Evolutionary conservation across 2,888 invertebrate genomes (phyloP).

Genomic region (Lissonota sp.): DNA sequence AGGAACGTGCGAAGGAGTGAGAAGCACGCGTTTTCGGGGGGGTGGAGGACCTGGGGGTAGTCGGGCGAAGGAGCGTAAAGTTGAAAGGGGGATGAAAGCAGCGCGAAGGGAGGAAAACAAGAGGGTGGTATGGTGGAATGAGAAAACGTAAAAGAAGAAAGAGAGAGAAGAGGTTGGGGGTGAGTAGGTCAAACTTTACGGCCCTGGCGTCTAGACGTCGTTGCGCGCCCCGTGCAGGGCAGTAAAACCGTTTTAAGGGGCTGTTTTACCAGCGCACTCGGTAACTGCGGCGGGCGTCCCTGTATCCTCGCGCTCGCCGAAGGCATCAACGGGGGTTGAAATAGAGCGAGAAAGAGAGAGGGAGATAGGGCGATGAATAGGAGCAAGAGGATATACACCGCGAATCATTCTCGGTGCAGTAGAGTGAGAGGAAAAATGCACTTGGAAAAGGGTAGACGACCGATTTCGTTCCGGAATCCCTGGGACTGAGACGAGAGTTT

Average conservation of each 20-base stretch:
- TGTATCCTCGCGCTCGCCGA: slow-evolving; percentile 38
- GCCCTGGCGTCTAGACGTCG: slow-evolving; percentile 83
- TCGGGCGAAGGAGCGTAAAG: slow-evolving; percentile 22
- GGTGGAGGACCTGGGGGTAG: background rate
- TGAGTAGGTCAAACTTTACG: slow-evolving; percentile 84
- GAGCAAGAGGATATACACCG: slow-evolving; percentile 15
- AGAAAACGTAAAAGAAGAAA: slow-evolving; percentile 43
- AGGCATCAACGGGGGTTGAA: slow-evolving; percentile 46
- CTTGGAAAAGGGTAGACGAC: slow-evolving; percentile 61
- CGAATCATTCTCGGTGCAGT: slow-evolving; percentile 42
- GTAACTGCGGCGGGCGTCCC: slow-evolving; percentile 72
- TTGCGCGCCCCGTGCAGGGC: slow-evolving; percentile 82
- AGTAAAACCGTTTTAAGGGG: slow-evolving; percentile 84
- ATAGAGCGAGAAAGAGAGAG: slow-evolving; percentile 35
- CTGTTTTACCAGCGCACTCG: slow-evolving; percentile 83
- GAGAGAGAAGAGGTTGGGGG: slow-evolving; percentile 74
- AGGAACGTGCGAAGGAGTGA: slow-evolving; percentile 20
- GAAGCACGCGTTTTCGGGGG: slow-evolving; percentile 47
- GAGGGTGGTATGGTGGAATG: slow-evolving; percentile 44
- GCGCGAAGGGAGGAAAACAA: slow-evolving; percentile 52
- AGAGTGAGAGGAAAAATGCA: slow-evolving; percentile 48
- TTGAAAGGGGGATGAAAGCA: slow-evolving; percentile 43
- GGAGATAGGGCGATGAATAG: background rate
- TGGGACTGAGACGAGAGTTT: slow-evolving; percentile 59
- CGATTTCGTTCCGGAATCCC: slow-evolving; percentile 65